Evolutionary conservation across 1,140 invertebrate species (phyloP), one percentile per base, ranked within the genome.

Genomic region (Panulirus ornatus): DNA sequence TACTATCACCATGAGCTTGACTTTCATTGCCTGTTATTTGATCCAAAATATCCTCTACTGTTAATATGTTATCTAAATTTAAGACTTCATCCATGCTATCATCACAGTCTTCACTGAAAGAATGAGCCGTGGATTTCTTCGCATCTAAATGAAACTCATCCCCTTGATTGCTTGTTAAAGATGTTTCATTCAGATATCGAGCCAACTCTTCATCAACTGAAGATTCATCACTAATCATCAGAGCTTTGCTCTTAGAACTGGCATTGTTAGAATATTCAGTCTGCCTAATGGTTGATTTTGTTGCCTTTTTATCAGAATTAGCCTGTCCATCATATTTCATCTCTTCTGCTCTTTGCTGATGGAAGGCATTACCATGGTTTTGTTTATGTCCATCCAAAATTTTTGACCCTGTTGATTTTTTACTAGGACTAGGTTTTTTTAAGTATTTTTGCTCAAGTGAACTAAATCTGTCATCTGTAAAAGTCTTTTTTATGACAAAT

Each of bases 191-290:
- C 30, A 85, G 30, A 85, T 73, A 85, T 8, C 34, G 38, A 51
- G 70, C 70, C n/a, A 85, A 38, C 19, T 85, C 71, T 75, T 75
- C 83, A 75, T 84, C 82, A 70, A 58, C 83, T 51, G 83, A 73
- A 5, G 83, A 85, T 19, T 30, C 40, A 51, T 51, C 11, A 54
- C 47, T 73, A 2, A 30, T 22, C 27, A 47, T 14, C 14, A 1
- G 27, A 79, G 71, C 2, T 42, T 42, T 42, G 22, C 42, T 79
- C 9, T 36, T 66, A 22, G 8, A 3, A 66, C 0, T 6, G 6
- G 3, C 58, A 27, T 63, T 22, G 1, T 6, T 27, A 11, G n/a
- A 63, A 63, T 63, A 5, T 30, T 63, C n/a, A 27, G 5, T n/a
- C 30, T 66, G 58, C 30, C 27, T 27, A 5, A 30, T 30, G 6